These are phyloP conservation scores for Pandemis corylana DNA, from an alignment of 2,888 invertebrate species.

Conservation along the genomic window DNA sequence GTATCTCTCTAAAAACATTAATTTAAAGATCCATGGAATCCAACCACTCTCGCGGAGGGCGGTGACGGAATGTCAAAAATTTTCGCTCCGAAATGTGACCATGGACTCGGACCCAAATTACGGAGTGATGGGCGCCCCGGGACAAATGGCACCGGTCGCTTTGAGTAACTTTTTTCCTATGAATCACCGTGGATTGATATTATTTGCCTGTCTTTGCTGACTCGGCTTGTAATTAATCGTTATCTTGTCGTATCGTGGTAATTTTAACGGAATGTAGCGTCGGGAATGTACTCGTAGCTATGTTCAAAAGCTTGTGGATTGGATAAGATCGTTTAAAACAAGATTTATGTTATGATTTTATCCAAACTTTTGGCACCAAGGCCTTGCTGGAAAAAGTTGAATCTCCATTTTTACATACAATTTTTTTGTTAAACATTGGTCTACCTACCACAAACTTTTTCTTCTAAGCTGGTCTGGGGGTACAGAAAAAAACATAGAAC, in stretches of 20 bases:
- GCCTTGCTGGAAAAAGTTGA: no score
- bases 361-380: not conserved
- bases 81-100: slow-evolving; percentile 69
- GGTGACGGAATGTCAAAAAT: slow-evolving; percentile 82
- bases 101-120: slow-evolving; percentile 52
- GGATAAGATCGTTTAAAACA: not conserved
- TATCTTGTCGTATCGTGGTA: slow-evolving; percentile 30
- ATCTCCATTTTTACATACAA: no score
- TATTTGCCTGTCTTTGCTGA: slow-evolving; percentile 40
- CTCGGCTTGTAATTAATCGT: slow-evolving; percentile 33
- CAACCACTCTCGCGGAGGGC: slow-evolving; percentile 58
- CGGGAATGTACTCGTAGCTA: not conserved
- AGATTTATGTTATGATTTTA: not conserved
- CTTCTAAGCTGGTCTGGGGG: no score
- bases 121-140: slow-evolving; percentile 53
- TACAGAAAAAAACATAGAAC: no score
- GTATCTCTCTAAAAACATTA: not conserved
- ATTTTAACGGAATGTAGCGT: slow-evolving; percentile 37
- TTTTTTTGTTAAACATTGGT: no score
- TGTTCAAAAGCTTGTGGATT: not conserved
- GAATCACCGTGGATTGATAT: slow-evolving; percentile 42
- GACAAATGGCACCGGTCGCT: slow-evolving; percentile 50
- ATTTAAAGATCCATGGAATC: slow-evolving; percentile 56
- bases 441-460: no score
- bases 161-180: slow-evolving; percentile 38